Conservation (phyloP, 64 coral and sea anemone species). For the Stichodactyla mertensii region DNA sequence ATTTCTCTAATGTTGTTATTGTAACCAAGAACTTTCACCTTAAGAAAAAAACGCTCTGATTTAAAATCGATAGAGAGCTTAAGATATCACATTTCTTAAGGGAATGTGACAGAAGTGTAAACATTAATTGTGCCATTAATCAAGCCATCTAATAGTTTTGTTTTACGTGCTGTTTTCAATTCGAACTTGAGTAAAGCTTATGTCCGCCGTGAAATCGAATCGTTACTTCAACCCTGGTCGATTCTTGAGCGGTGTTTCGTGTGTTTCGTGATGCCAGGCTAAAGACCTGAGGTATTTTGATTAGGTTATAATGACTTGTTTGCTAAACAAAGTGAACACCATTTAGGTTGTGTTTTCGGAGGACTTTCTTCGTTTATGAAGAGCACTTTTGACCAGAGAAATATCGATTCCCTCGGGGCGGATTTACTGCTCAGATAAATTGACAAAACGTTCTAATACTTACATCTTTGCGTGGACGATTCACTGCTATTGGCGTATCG, state of each 20-base stretch:
- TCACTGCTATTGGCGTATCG: not conserved
- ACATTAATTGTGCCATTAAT: not conserved
- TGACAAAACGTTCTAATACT: not conserved
- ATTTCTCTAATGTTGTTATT: not conserved
- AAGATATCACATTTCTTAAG: not conserved
- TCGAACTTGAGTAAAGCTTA: not conserved
- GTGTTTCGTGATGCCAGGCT: not conserved
- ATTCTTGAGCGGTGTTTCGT: not conserved
- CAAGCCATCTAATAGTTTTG: not conserved
- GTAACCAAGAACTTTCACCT: slow-evolving; percentile 6
- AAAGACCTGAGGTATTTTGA: not conserved
- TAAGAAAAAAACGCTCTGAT: not conserved
- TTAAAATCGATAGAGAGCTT: not conserved
- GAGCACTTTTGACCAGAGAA: not conserved
- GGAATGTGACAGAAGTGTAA: slow-evolving; percentile 7
- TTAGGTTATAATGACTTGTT: not conserved
- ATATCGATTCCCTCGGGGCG: not conserved
- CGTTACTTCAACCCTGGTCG: not conserved
- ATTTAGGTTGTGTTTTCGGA: not conserved
- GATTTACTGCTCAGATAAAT: not conserved
- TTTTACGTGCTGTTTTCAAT: not conserved
- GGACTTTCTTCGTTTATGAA: not conserved
- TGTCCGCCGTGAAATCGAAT: not conserved
- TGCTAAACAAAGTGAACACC: not conserved
- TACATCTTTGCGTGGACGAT: not conserved